phyloP scores from a whole-genome alignment of 2,797 vertebrate genomes.

The Falco concolor region DNA sequence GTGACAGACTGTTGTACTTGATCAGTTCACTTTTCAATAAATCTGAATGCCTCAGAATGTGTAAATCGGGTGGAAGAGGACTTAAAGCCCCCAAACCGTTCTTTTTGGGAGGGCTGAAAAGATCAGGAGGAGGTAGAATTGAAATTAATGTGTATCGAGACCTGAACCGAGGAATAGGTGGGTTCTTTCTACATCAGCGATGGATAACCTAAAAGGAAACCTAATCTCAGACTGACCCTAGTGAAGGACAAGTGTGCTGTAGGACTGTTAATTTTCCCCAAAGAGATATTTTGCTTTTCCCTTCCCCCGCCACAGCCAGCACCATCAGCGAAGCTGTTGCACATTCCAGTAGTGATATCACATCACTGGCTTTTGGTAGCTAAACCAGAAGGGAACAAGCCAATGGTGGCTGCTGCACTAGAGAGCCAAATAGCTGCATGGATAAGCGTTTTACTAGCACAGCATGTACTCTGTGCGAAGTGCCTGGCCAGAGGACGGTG shows the following conservation, averaged over 20 bases:
- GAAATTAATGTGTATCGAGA: neutral
- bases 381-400: neutral
- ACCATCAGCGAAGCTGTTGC: neutral
- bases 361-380: neutral
- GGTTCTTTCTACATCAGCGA: neutral
- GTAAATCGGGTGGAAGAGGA: neutral
- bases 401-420: neutral
- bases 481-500: neutral
- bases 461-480: neutral
- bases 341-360: conserved; percentile 23
- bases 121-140: neutral
- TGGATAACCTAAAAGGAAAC: neutral
- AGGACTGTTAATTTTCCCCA: neutral
- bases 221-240: neutral
- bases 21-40: rapidly evolving
- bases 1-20: neutral
- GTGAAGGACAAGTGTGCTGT: rapidly evolving
- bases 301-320: neutral
- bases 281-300: neutral
- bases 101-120: neutral
- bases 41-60: neutral
- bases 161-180: rapidly evolving
- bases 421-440: neutral
- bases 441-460: neutral
- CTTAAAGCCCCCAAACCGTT: neutral